Conservation (phyloP, 23 tunicate genomes). For the Ascidia mentula region DNA sequence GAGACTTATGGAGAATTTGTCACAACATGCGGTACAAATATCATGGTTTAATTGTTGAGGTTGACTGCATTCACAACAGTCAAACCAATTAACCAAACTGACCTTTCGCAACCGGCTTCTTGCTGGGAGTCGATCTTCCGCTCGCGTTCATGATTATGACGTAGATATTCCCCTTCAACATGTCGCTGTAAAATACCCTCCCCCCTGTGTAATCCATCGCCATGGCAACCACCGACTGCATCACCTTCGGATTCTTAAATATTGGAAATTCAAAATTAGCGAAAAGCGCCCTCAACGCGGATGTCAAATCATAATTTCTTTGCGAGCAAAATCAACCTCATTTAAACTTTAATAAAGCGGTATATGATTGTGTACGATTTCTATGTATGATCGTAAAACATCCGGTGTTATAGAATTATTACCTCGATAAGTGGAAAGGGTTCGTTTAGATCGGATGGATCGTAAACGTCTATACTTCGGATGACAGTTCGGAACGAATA, state of each 20-base stretch:
- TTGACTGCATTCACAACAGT: neutral
- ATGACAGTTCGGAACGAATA: constrained; percentile 35
- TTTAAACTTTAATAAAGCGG: no score
- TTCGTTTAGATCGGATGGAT: constrained; percentile 36
- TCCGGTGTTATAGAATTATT: neutral
- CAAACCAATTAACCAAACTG: neutral
- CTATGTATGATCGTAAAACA: no score
- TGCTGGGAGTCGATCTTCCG: neutral
- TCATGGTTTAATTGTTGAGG: no score
- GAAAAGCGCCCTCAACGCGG: no score
- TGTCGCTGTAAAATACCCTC: constrained; percentile 76
- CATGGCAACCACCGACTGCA: constrained; percentile 63
- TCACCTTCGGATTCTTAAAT: constrained; percentile 19
- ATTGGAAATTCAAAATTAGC: no score
- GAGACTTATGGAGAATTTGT: no score
- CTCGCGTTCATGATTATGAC: constrained; percentile 25
- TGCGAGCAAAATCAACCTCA: no score
- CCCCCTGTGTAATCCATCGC: constrained; percentile 48
- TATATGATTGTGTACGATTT: no score
- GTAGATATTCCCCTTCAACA: constrained; percentile 37
- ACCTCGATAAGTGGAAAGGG: constrained; percentile 73
- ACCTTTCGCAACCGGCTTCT: constrained; percentile 42
- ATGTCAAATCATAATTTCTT: no score
- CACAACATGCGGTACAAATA: no score
- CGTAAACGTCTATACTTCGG: constrained; percentile 44